Base-by-base conservation (phyloP, 2,888 invertebrate genomes). In the Apotomis betuletana region DNA sequence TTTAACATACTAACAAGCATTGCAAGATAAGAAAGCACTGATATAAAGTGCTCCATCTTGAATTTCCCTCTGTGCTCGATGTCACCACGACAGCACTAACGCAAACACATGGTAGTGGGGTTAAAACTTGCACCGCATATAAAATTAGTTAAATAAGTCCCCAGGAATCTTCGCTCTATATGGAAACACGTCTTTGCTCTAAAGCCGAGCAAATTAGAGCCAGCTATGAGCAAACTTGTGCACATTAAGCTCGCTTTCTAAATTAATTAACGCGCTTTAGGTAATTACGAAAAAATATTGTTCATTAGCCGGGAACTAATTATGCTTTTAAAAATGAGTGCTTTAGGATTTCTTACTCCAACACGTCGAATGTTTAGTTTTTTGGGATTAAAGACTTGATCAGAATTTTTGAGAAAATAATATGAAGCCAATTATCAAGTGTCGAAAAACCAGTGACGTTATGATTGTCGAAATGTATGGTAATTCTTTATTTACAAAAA, bases 161-260 rank as follows among this genome's bases (percentile, higher is more conserved):
- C 83, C 74, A 78, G 81, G 83, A 87, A 87, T 87, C 87, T 88
- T 86, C 84, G 79, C 83, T 81, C 74, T 79, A 79, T 86, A 87
- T 85, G 88, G 81, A 84, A 87, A 91, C 91, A 91, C 84, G 91
- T 89, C 89, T 91, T 91, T 91, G 91, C 91, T 91, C 81, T 91
- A 90, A 87, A 84, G 84, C 86, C 85, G 83, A 83, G 85, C 80
- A 84, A 90, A 90, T 90, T 89, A 90, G 84, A 74, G 70, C 62
- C 61, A 69, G 70, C 70, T 67, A 82, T 81, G 79, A 81, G 78
- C 80, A 75, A 87, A 88, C 86, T 88, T 85, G 83, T 78, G 77
- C 81, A 80, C 86, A 85, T 90, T 89, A 87, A 81, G 84, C 85
- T 82, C 81, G 82, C 83, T 84, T 84, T 85, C 83, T 82, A 85